A percentile compares a stretch with the other conserved stretches of the same genome.
Conservation (phyloP, 2,113 vertebrate species). For the Ciconia maguari region DNA sequence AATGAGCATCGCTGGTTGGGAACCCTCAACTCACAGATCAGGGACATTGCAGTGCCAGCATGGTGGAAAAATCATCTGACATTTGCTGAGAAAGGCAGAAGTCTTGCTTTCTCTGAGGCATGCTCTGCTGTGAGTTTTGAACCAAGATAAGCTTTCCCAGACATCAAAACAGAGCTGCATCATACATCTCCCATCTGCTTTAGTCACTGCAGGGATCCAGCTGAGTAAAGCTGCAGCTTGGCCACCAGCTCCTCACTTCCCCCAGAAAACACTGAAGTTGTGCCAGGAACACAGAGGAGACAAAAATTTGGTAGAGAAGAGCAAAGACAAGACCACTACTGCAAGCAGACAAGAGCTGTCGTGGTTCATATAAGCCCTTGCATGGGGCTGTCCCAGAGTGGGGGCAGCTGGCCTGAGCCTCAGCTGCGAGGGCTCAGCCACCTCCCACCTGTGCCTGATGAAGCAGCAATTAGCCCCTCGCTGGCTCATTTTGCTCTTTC, state of each 20-base stretch:
- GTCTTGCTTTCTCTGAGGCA: not conserved
- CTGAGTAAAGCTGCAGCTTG: not conserved
- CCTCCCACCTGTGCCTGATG: not conserved
- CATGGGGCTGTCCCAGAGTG: too few species aligned
- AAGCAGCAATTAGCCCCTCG: not conserved
- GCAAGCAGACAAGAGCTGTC: not conserved
- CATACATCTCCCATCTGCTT: not conserved
- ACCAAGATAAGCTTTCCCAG: not conserved
- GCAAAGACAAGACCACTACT: accelerated
- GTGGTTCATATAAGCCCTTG: not conserved
- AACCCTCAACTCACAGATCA: accelerated
- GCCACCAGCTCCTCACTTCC: not conserved
- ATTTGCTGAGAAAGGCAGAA: not conserved
- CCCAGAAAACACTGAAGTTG: not conserved
- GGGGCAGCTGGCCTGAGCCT: too few species aligned
- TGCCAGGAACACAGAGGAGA: not conserved
- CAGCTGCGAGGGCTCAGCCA: not conserved
- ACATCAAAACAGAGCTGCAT: not conserved
- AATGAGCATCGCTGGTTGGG: accelerated
- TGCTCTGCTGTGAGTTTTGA: not conserved
- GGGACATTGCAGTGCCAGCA: not conserved
- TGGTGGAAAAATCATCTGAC: not conserved
- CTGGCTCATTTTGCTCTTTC: not conserved
- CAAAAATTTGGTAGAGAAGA: not conserved
- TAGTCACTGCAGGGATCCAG: not conserved